phyloP scores from a whole-genome alignment of 2,113 vertebrate species.

The Theristicus caerulescens region DNA sequence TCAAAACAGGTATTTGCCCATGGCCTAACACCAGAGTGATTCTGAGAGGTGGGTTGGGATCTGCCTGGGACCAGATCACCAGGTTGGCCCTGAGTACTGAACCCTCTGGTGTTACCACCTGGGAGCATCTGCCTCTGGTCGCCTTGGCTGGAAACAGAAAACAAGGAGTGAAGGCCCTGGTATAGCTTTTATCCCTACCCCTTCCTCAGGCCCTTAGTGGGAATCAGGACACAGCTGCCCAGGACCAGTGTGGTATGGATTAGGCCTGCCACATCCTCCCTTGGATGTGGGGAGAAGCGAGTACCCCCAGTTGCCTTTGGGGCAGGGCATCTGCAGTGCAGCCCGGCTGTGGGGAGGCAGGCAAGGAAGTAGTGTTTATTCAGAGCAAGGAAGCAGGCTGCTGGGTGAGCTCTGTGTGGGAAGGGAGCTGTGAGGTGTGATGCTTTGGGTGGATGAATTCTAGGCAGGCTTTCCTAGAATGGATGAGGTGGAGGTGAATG shows the following conservation, averaged over 20 bases:
- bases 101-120: not conserved
- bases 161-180: not conserved
- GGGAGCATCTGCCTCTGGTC: not conserved
- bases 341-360: not conserved
- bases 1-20: not conserved
- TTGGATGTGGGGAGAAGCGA: not conserved
- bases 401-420: not conserved
- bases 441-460: not conserved
- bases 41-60: not conserved
- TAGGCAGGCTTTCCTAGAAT: constrained; percentile 6
- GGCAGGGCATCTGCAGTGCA: not conserved
- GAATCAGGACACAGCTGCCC: not conserved
- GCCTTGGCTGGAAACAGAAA: not conserved
- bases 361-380: not conserved
- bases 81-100: not conserved
- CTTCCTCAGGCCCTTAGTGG: not conserved
- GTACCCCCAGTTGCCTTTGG: not conserved
- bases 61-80: not conserved
- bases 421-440: constrained; percentile 29
- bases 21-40: not conserved
- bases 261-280: not conserved
- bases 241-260: not conserved
- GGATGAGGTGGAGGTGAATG: not conserved
- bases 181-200: not conserved
- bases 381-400: not conserved